Evolutionary conservation across 2,797 vertebrate genomes (phyloP).

Genomic region (Rhabdophis nuchalis): DNA sequence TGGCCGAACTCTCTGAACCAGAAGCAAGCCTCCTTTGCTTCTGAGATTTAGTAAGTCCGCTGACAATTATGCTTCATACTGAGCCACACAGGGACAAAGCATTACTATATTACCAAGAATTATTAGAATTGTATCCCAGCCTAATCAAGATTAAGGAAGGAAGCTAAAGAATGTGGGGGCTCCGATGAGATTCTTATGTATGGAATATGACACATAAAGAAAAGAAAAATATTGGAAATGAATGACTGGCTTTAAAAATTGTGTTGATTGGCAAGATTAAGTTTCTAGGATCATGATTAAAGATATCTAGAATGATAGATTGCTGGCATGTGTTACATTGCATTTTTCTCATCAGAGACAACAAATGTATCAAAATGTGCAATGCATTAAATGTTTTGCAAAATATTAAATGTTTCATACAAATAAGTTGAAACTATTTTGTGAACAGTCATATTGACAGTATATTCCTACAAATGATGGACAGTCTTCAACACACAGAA

Average conservation of each 20-base stretch:
- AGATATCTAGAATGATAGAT: neutral
- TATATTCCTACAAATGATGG: slow-evolving; percentile 36
- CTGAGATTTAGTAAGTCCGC: neutral
- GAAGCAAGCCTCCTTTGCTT: neutral
- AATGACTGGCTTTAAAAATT: neutral
- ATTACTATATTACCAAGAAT: neutral
- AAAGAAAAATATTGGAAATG: neutral
- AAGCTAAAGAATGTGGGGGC: neutral
- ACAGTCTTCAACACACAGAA: slow-evolving; percentile 29
- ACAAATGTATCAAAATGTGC: slow-evolving; percentile 49
- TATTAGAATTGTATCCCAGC: neutral
- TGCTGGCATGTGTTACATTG: neutral
- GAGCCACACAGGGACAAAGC: neutral
- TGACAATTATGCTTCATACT: neutral
- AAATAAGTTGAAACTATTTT: slow-evolving; percentile 47
- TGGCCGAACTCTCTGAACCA: too few relatives aligned
- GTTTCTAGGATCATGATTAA: neutral
- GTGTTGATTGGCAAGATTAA: neutral
- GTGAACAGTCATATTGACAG: slow-evolving; percentile 56
- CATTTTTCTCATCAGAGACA: slow-evolving; percentile 41
- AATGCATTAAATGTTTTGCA: slow-evolving; percentile 35
- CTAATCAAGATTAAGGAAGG: neutral
- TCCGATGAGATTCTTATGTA: neutral
- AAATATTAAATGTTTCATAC: slow-evolving; percentile 48
- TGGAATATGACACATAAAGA: neutral